Percentiles rank a stretch among this genome's conserved stretches.
Conservation (phyloP, 2,888 invertebrate species). For the Charanyca ferruginea region DNA sequence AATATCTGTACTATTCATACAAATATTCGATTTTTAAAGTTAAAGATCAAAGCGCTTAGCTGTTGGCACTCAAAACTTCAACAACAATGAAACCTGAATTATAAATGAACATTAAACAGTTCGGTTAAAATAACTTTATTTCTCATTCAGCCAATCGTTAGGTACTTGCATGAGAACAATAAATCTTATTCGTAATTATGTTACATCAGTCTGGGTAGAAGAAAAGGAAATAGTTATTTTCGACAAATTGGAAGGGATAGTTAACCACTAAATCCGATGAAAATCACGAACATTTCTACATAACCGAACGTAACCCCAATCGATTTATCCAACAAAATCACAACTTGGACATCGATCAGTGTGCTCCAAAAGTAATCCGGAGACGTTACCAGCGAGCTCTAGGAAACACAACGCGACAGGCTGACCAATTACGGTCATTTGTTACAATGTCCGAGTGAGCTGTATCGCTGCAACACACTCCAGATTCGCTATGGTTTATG, state of each 20-base stretch:
- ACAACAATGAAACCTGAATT: not conserved
- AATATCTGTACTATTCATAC: no score
- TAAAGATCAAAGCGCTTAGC: not conserved
- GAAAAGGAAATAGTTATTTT: no score
- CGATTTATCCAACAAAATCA: constrained; percentile 64
- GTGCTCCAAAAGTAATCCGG: constrained; percentile 64
- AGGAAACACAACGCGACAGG: constrained; percentile 70
- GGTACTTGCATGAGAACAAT: no score
- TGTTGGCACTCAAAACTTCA: not conserved
- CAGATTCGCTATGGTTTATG: constrained; percentile 46
- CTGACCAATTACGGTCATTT: constrained; percentile 77
- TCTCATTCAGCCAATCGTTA: no score
- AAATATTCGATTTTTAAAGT: no score
- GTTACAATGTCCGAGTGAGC: constrained; percentile 67
- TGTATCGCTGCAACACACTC: constrained; percentile 62
- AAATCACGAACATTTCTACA: constrained; percentile 9
- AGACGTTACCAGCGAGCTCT: constrained; percentile 59
- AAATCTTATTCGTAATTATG: no score
- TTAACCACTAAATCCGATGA: constrained; percentile 11
- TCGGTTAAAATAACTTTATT: no score
- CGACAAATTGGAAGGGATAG: no score
- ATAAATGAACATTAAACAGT: not conserved
- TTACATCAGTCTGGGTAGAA: no score
- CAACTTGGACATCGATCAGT: constrained; percentile 68
- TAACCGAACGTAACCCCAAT: constrained; percentile 29